Conservation (phyloP, 2,797 vertebrate species). For the Oreonectes daqikongensis region DNA sequence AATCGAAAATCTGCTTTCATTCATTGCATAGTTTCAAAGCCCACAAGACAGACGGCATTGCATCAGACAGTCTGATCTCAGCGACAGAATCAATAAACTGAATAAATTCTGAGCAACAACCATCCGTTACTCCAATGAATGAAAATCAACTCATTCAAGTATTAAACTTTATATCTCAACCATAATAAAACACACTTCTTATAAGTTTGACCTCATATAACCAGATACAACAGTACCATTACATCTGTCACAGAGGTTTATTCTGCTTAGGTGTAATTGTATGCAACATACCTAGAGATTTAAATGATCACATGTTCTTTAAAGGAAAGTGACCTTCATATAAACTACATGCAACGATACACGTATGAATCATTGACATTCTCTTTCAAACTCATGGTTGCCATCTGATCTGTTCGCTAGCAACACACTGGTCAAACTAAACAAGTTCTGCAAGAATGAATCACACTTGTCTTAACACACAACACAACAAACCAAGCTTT, state of each 20-base stretch:
- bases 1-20: background rate
- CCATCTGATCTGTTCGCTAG: background rate
- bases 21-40: conserved; percentile 23
- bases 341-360: too few relatives aligned
- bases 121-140: too few relatives aligned
- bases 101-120: background rate
- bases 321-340: background rate
- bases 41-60: background rate
- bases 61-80: background rate
- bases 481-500: too few relatives aligned
- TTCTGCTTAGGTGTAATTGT: background rate
- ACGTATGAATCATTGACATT: too few relatives aligned
- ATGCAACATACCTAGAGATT: too few relatives aligned
- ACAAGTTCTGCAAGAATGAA: background rate
- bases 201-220: too few relatives aligned
- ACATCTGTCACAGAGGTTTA: background rate
- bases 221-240: too few relatives aligned
- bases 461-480: background rate
- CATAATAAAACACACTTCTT: too few relatives aligned
- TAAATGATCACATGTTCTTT: background rate
- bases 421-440: background rate
- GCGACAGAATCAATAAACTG: background rate
- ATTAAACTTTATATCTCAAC: too few relatives aligned
- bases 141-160: too few relatives aligned
- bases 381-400: background rate